Evolutionary conservation across 2,113 vertebrate genomes (phyloP), one percentile per base, ranked within the genome.

Genomic region (Lampris incognitus): DNA sequence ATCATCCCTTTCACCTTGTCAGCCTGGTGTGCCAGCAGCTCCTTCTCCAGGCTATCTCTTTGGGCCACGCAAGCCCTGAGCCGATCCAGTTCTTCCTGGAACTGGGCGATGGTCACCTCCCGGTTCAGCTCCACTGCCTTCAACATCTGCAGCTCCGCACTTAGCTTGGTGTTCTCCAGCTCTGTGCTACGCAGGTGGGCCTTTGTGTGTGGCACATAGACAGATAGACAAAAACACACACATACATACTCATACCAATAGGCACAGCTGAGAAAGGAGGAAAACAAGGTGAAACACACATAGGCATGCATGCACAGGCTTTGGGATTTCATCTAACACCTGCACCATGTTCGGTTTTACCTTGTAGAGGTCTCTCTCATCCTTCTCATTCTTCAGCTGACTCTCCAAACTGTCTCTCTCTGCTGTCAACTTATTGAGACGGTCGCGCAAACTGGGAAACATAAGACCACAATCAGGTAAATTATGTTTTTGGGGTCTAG

Each of bases 311-410:
- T 6, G 48, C 46, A 63, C 50, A 40, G 50, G 49, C 0, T 4
- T 49, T 57, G 49, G 6, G 10, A 10, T 54, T 24, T 5, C 2
- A 9, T 4, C 44, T 36, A 5, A 1, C 10, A 62, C 65, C 13
- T 7, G 44, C 41, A 57, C 24, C 24, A 50, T 8, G 36, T 64
- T 5, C 10, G 5, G 3, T 11, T 2, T 1, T 61, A 93, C 98
- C 95, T 98, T 99, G 83, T 97, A 98, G 58, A 98, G 95, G 69
- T 99, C 97, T 82, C 97, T 94, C 85, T 98, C 98, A 57, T 98
- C 98, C 91, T 95, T 97, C 89, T 98, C 98, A n/a, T 96, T 97
- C 93, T 98, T 99, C 76, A 98, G 86, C 40, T 96, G 96, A 81
- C 92, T 94, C 91, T 99, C 97, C 70, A 99, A 86, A 77, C 92